Evolutionary conservation across 1,140 invertebrate species (phyloP), one percentile per base, ranked within the genome.

Genomic region (Acromyrmex charruanus): DNA sequence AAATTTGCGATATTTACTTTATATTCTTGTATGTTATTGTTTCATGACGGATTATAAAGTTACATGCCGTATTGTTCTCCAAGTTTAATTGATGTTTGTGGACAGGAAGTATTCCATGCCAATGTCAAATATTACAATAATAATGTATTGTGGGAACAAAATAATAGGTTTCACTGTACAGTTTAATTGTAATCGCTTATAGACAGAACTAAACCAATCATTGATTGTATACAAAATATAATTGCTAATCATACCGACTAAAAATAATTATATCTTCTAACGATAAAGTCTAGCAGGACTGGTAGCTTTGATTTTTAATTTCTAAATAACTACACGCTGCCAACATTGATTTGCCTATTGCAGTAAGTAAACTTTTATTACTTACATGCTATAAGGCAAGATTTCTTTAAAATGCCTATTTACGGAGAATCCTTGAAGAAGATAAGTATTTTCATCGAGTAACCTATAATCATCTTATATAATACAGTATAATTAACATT

Each of bases 1-100:
- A 84, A 75, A 84, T 84, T 75, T 63, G 35, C n/a, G n/a, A 39
- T 84, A 35, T 31, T 75, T 74, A 59, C n/a, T 74, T 74, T 84
- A 31, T 75, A 75, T 74, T 84, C 69, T 74, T 84, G 75, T 61
- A 21, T 14, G 39, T 74, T 14, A 84, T 84, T 84, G 80, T 84
- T 75, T 9, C 12, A 75, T 18, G 10, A 4, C 6, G 35, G 25
- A 81, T 53, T 53, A 31, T 39, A 14, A 75, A 71, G 21, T 21
- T 49, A 14, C 6, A 28, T 28, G 16, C 5, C 31, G 55, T 21
- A 84, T 84, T 84, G 69, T 84, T 84, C 55, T 39, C 35, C 16
- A 14, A 51, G 39, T 28, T 75, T 61, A 84, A 84, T 84, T 63
- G 55, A 51, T 74, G 44, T 75, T 75, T 49, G 44, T 25, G 31